These are phyloP conservation scores for Latheticus oryzae DNA, from an alignment of 2,888 invertebrate genomes.

Conservation along the genomic window DNA sequence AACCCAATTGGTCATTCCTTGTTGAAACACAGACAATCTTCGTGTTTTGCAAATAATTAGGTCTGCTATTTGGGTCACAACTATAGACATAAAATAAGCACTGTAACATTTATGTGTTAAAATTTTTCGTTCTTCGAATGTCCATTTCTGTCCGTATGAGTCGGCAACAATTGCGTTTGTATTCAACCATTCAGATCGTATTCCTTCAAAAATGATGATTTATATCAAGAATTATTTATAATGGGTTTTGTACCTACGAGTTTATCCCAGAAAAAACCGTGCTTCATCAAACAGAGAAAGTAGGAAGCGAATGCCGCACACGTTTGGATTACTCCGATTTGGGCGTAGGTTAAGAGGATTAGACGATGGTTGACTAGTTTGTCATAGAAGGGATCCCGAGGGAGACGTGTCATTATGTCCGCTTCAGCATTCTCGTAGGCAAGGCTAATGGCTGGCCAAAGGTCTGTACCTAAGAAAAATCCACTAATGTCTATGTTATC, in stretches of 20 bases:
- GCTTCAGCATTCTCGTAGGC: slow-evolving; percentile 82
- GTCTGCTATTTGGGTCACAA: slow-evolving; percentile 82
- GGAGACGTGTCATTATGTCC: slow-evolving; percentile 77
- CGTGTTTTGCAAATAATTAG: slow-evolving; percentile 83
- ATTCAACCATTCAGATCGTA: slow-evolving; percentile 80
- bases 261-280: slow-evolving; percentile 78
- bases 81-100: slow-evolving; percentile 82
- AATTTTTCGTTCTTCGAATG: slow-evolving; percentile 73
- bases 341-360: slow-evolving; percentile 85
- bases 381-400: slow-evolving; percentile 68
- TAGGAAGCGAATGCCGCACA: slow-evolving; percentile 84
- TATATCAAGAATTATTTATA: too few relatives aligned
- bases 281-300: slow-evolving; percentile 81
- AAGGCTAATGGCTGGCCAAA: slow-evolving; percentile 82
- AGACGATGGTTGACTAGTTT: slow-evolving; percentile 70
- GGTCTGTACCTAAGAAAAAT: slow-evolving; percentile 72
- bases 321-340: slow-evolving; percentile 88
- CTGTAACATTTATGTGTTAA: slow-evolving; percentile 82
- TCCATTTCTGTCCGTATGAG: slow-evolving; percentile 83
- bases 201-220: slow-evolving; percentile 44
- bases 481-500: not conserved
- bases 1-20: slow-evolving; percentile 79
- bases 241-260: slow-evolving; percentile 60
- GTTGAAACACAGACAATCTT: slow-evolving; percentile 77
- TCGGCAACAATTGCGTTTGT: slow-evolving; percentile 74